Percentiles rank a stretch among this genome's conserved stretches.
Evolutionary conservation across 2,797 vertebrate species (phyloP).

Genomic region (Acestrorhynchus altus): DNA sequence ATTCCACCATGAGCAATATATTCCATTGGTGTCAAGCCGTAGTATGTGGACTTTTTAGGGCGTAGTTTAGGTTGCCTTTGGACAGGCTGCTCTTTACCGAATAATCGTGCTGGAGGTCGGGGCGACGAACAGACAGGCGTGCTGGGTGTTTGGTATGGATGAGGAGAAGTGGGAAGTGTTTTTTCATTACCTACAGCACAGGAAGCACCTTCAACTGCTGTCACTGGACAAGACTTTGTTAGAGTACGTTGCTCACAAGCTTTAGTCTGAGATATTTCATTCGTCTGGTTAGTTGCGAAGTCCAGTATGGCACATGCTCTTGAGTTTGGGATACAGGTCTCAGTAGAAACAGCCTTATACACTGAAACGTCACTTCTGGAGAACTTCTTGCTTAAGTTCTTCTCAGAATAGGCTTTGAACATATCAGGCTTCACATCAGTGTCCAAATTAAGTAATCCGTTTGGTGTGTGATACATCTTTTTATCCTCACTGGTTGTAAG

Average conservation of each 20-base stretch:
- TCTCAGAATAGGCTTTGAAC: conserved; percentile 53
- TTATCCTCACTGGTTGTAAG: conserved; percentile 41
- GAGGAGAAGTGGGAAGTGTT: conserved; percentile 10
- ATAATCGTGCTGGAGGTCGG: conserved; percentile 40
- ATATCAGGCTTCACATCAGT: conserved; percentile 15
- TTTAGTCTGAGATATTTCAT: conserved; percentile 65
- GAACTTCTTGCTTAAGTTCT: conserved; percentile 50
- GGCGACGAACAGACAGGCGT: conserved; percentile 47
- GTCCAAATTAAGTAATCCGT: conserved; percentile 26
- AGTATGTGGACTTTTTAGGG: conserved; percentile 72
- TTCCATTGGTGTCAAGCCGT: conserved; percentile 76
- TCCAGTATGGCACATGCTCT: conserved; percentile 34
- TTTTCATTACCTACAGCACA: conserved; percentile 24
- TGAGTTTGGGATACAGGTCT: conserved; percentile 24
- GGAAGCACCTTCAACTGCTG: conserved; percentile 18
- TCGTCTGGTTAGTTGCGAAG: conserved; percentile 49
- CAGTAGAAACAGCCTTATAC: conserved; percentile 53
- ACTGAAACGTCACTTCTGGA: conserved; percentile 55
- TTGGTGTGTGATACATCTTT: conserved; percentile 35
- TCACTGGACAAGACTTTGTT: conserved; percentile 68
- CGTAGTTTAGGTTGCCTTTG: conserved; percentile 36
- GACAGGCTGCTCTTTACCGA: conserved; percentile 39
- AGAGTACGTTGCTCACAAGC: conserved; percentile 16
- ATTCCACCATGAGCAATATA: conserved; percentile 76
- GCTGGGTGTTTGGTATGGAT: conserved; percentile 31